Conservation (phyloP, 2,888 invertebrate species). For the Choristoneura rosaceana region DNA sequence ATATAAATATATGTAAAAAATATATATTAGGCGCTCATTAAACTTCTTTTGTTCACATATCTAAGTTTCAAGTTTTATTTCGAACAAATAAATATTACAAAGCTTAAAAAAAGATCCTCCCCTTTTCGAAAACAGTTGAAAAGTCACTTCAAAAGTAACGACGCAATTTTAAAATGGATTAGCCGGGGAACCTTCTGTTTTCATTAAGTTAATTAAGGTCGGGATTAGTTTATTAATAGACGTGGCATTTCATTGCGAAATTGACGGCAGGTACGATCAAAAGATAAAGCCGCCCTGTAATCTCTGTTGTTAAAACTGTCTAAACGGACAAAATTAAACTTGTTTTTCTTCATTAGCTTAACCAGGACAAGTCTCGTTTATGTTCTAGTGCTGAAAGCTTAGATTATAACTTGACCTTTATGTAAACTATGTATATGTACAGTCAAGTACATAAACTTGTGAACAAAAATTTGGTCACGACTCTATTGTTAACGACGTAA, state of each 20-base stretch:
- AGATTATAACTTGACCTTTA: background rate
- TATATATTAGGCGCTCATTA: too few relatives aligned
- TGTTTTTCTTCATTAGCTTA: constrained; percentile 42
- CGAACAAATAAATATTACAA: too few relatives aligned
- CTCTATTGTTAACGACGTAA: too few relatives aligned
- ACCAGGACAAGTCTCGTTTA: constrained; percentile 2
- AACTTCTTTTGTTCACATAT: too few relatives aligned
- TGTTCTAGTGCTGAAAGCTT: background rate
- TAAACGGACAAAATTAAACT: constrained; percentile 67
- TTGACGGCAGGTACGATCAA: constrained; percentile 43
- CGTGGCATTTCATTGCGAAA: constrained; percentile 41
- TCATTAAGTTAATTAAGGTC: constrained; percentile 22
- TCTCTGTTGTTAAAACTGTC: constrained; percentile 66
- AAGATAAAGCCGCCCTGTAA: constrained; percentile 59
- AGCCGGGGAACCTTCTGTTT: background rate
- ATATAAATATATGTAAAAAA: too few relatives aligned
- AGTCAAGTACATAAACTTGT: too few relatives aligned
- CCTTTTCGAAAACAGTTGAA: background rate
- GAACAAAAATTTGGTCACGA: too few relatives aligned
- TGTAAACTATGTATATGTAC: too few relatives aligned
- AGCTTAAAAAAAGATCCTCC: background rate
- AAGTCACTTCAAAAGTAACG: background rate
- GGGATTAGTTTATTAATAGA: constrained; percentile 22
- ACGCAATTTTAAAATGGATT: constrained; percentile 2
- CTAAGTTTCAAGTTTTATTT: too few relatives aligned